These are phyloP conservation scores for Umimayanthus kanabou DNA, from an alignment of 92 coral and sea anemone species.

Conservation along the genomic window DNA sequence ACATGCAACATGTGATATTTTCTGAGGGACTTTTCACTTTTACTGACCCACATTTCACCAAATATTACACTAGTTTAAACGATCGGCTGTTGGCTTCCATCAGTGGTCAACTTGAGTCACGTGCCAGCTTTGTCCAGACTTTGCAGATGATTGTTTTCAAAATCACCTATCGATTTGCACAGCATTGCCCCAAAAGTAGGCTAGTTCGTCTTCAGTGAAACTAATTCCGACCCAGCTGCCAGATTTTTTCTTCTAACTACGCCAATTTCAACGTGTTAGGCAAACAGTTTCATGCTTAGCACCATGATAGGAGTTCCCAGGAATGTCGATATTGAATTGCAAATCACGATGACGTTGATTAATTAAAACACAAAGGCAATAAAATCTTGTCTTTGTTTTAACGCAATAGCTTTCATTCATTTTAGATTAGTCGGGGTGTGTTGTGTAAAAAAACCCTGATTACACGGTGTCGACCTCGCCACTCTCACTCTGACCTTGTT, in stretches of 20 bases:
- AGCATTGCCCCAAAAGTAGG: not conserved
- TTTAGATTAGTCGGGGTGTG: conserved; percentile 9
- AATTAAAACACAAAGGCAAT: conserved; percentile 9
- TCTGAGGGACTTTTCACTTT: not conserved
- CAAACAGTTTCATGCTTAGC: not conserved
- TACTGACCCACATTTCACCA: not conserved
- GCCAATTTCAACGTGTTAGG: not conserved
- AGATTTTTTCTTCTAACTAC: not conserved
- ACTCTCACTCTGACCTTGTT: not conserved
- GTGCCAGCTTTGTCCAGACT: not conserved
- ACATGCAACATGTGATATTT: not conserved
- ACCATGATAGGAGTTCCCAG: too few species aligned
- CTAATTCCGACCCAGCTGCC: not conserved
- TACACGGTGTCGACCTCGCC: not conserved
- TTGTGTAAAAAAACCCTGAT: not conserved
- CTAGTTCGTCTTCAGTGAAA: not conserved
- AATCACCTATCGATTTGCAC: not conserved
- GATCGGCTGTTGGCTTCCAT: not conserved
- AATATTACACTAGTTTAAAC: not conserved
- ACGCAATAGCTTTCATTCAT: conserved; percentile 1
- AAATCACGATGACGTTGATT: not conserved
- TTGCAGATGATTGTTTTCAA: conserved; percentile 12
- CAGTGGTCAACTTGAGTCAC: conserved; percentile 4
- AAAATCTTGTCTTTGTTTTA: not conserved
- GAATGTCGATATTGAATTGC: conserved; percentile 13